Evolutionary conservation across 2,113 vertebrate genomes (phyloP).

Genomic region (Anhinga anhinga): DNA sequence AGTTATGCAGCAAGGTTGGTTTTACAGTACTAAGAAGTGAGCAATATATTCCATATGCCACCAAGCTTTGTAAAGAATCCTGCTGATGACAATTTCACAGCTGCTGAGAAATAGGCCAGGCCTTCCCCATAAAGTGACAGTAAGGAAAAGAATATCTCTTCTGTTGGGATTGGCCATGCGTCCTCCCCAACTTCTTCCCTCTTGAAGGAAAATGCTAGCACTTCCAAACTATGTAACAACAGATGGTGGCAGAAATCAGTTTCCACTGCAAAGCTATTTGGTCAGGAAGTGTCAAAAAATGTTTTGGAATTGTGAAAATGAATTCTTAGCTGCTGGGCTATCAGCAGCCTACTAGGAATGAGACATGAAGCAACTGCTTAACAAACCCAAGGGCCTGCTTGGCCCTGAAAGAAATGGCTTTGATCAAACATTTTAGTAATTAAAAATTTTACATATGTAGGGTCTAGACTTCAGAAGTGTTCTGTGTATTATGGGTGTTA

Average conservation of each 20-base stretch:
- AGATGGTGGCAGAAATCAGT: constrained; percentile 18
- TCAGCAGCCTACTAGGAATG: background rate
- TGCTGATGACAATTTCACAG: constrained; percentile 60
- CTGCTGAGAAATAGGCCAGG: constrained; percentile 55
- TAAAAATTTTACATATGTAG: background rate
- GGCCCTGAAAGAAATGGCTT: background rate
- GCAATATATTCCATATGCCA: constrained; percentile 58
- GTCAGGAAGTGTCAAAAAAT: constrained; percentile 24
- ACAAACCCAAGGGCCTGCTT: background rate
- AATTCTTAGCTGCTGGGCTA: constrained; percentile 31
- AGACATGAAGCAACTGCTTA: background rate
- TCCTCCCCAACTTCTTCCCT: constrained; percentile 29
- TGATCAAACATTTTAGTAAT: background rate
- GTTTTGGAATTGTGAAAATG: constrained; percentile 44
- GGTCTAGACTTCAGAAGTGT: background rate
- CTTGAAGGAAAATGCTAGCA: constrained; percentile 20
- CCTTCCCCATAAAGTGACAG: constrained; percentile 13
- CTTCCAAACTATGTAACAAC: background rate
- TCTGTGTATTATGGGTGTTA: background rate
- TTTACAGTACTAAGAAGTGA: constrained; percentile 56
- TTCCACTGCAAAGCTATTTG: constrained; percentile 18
- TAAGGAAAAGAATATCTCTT: background rate
- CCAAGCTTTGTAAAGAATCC: constrained; percentile 66
- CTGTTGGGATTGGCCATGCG: background rate
- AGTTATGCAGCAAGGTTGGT: constrained; percentile 56